phyloP scores from a whole-genome alignment of 2,113 vertebrate genomes.

The Pedionomus torquatus region DNA sequence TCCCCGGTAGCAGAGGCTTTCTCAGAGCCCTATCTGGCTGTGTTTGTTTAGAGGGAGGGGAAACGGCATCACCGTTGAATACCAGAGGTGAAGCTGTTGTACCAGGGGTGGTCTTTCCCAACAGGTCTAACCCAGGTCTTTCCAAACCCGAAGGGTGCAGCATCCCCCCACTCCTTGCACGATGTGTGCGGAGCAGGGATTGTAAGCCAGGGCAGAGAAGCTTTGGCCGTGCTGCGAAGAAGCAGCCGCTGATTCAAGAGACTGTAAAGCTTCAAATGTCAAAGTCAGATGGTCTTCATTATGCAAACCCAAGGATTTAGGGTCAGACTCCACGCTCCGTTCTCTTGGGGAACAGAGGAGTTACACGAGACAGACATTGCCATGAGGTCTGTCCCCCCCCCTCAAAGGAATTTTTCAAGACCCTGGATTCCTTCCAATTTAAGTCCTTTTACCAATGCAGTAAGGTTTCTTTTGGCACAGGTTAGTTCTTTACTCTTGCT shows the following conservation, averaged over 20 bases:
- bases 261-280: neutral
- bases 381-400: neutral
- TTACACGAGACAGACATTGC: fast-evolving
- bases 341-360: neutral
- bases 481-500: neutral
- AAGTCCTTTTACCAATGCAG: neutral
- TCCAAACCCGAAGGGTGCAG: neutral
- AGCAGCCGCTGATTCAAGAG: neutral
- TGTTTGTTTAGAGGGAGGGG: neutral
- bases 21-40: neutral
- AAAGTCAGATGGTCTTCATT: neutral
- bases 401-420: neutral
- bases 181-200: neutral
- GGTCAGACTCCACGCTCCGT: neutral
- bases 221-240: neutral
- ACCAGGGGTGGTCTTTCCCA: neutral
- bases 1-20: neutral
- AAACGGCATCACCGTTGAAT: neutral
- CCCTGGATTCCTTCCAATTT: neutral
- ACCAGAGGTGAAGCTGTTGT: neutral
- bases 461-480: neutral
- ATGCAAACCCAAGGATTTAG: neutral
- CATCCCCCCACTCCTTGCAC: fast-evolving
- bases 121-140: fast-evolving
- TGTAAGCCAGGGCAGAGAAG: neutral